These are phyloP conservation scores for Proctacanthus coquilletti DNA, from an alignment of 1,140 invertebrate genomes.

Conservation along the genomic window DNA sequence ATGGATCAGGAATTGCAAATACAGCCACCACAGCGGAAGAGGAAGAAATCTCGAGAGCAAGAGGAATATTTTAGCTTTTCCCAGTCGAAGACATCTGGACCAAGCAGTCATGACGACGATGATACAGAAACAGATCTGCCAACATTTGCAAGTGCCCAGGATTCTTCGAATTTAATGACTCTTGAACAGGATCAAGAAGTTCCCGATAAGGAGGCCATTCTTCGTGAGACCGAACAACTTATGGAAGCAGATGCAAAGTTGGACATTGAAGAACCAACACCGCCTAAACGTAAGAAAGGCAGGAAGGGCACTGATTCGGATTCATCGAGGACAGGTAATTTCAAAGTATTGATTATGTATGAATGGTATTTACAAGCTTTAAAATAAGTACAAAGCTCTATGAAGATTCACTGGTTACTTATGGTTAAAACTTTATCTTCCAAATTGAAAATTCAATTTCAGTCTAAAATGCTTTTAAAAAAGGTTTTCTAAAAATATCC, in stretches of 20 bases:
- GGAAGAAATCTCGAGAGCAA: constrained; percentile 21
- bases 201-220: constrained; percentile 22
- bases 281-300: constrained; percentile 25
- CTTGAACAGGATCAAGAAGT: constrained; percentile 15
- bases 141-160: constrained; percentile 43
- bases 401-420: no score
- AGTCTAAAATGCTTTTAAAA: no score
- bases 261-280: constrained; percentile 14
- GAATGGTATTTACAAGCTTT: no score
- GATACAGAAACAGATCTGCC: constrained; percentile 38
- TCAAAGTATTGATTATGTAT: no score
- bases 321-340: constrained; percentile 27
- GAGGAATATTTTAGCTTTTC: constrained; percentile 40
- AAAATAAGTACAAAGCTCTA: no score
- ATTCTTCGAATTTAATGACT: constrained; percentile 26
- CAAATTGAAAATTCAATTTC: no score
- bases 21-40: constrained; percentile 15
- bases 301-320: constrained; percentile 24
- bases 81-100: constrained; percentile 15
- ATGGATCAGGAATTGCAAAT: constrained; percentile 22
- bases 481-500: no score
- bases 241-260: constrained; percentile 16
- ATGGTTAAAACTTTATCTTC: no score
- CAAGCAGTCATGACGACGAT: constrained; percentile 26
- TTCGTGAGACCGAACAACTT: constrained; percentile 14